Evolutionary conservation across 2,797 vertebrate species (phyloP).

Genomic region (Argya squamiceps): DNA sequence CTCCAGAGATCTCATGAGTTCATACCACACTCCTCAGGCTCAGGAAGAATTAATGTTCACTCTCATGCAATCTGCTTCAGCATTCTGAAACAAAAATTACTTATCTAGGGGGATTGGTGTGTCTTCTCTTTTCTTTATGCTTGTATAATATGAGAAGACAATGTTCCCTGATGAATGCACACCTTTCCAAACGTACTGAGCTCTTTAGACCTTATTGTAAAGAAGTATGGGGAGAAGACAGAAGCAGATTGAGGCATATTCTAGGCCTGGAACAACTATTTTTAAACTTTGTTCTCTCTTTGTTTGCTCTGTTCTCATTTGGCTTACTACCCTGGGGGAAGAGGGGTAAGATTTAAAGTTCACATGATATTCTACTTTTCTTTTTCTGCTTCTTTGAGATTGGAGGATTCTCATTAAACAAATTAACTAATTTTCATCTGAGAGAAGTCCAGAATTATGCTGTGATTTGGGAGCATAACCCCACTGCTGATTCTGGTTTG

Average conservation of each 20-base stretch:
- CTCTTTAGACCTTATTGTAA: not conserved
- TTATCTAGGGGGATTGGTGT: fast-evolving
- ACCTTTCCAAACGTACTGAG: not conserved
- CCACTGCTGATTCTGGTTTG: constrained; percentile 62
- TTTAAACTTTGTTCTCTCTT: not conserved
- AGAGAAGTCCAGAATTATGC: constrained; percentile 76
- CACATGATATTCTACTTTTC: not conserved
- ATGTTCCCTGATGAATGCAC: not conserved
- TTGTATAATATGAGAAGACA: not conserved
- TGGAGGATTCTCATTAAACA: constrained; percentile 82
- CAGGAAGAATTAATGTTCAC: not conserved
- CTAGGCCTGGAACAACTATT: not conserved
- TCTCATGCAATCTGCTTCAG: not conserved
- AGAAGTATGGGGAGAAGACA: not conserved
- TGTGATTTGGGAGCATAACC: constrained; percentile 82
- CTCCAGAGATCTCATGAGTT: not conserved
- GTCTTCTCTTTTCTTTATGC: not conserved
- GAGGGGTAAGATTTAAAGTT: not conserved
- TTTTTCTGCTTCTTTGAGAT: constrained; percentile 68
- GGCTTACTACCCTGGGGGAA: not conserved
- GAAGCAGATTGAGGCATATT: not conserved
- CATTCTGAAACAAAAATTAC: not conserved
- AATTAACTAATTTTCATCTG: constrained; percentile 83
- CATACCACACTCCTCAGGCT: not conserved
- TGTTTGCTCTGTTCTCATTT: not conserved